A percentile compares a stretch with the other conserved stretches of the same genome.
Evolutionary conservation across 1,140 invertebrate genomes (phyloP).

Genomic region (Lordiphosa stackelbergi): DNA sequence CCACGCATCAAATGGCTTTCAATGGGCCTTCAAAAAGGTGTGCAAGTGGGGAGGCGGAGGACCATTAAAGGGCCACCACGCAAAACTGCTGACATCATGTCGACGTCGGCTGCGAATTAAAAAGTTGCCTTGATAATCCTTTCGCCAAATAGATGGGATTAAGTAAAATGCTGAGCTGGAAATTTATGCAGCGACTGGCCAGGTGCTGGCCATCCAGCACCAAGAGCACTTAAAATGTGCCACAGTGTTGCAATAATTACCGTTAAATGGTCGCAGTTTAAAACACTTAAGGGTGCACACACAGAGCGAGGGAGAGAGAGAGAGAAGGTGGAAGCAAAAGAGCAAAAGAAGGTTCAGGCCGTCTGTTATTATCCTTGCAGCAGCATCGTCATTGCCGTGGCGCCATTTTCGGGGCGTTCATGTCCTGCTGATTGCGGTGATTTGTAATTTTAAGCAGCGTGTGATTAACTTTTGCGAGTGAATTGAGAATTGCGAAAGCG

Average conservation of each 20-base stretch:
- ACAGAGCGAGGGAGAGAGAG: not conserved
- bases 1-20: conserved; percentile 70
- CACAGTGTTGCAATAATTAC: conserved; percentile 75
- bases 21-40: conserved; percentile 55
- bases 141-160: conserved; percentile 74
- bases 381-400: conserved; percentile 9
- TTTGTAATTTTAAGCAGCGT: conserved; percentile 70
- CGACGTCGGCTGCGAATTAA: conserved; percentile 52
- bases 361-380: conserved; percentile 63
- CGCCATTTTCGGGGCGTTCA: conserved; percentile 13
- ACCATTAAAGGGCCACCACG: conserved; percentile 66
- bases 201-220: conserved; percentile 34
- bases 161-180: conserved; percentile 67
- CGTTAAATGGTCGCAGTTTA: conserved; percentile 71
- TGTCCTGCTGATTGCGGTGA: conserved; percentile 59
- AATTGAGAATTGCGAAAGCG: conserved; percentile 2
- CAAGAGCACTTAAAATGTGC: conserved; percentile 68
- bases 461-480: conserved; percentile 58
- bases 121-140: conserved; percentile 75
- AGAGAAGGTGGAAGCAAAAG: conserved; percentile 16
- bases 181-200: conserved; percentile 61
- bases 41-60: not conserved
- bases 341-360: conserved; percentile 35
- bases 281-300: conserved; percentile 52
- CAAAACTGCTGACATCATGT: conserved; percentile 69